Percentiles rank a stretch among this genome's conserved stretches.
These are phyloP conservation scores for Zaprionus lachaisei DNA, from an alignment of 1,140 invertebrate species.

Conservation along the genomic window DNA sequence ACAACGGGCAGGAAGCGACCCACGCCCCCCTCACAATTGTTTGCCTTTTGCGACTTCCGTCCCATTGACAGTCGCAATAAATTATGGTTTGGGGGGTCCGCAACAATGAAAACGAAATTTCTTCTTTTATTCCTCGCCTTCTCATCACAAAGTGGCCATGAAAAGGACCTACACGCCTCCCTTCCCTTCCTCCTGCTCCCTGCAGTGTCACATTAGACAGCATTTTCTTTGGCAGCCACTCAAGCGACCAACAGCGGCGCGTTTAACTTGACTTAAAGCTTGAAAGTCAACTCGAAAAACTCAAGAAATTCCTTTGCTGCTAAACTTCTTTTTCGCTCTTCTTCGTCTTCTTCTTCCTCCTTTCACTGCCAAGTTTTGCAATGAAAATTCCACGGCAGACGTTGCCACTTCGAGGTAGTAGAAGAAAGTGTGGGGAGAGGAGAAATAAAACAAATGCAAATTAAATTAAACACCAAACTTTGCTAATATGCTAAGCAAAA, in stretches of 20 bases:
- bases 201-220: conserved; percentile 15
- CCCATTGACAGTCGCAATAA: conserved; percentile 57
- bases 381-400: conserved; percentile 58
- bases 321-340: neutral
- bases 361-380: conserved; percentile 30
- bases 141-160: conserved; percentile 24
- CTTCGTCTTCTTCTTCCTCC: neutral
- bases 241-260: conserved; percentile 7
- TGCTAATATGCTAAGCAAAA: conserved; percentile 74
- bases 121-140: conserved; percentile 11
- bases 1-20: conserved; percentile 43
- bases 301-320: neutral
- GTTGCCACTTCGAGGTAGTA: conserved; percentile 41
- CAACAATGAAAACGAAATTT: conserved; percentile 57
- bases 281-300: conserved; percentile 11
- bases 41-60: conserved; percentile 65
- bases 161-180: conserved; percentile 10
- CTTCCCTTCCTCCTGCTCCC: neutral
- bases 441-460: conserved; percentile 56
- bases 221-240: conserved; percentile 12
- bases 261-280: conserved; percentile 35
- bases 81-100: conserved; percentile 59
- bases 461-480: conserved; percentile 79
- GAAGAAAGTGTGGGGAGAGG: neutral
- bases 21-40: conserved; percentile 54